Evolutionary conservation across 2,797 vertebrate genomes (phyloP).

Genomic region (Aulostomus chinensis): DNA sequence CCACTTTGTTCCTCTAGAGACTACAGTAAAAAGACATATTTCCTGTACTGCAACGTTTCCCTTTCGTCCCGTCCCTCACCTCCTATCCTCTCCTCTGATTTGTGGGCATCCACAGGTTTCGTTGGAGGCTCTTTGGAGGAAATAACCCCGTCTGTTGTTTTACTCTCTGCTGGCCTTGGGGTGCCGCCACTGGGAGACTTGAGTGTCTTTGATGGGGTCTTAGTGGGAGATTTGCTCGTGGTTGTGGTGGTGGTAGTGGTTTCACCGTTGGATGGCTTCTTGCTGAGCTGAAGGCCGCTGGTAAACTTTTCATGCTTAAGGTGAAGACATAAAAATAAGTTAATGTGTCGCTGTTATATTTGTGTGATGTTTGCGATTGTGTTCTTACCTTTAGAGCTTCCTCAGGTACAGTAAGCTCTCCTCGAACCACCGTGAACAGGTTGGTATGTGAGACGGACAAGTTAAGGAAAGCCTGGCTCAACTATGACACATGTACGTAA

Average conservation of each 20-base stretch:
- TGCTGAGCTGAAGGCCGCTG: conserved; percentile 93
- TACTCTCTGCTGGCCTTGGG: conserved; percentile 58
- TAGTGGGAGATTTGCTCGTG: conserved; percentile 77
- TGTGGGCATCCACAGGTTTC: conserved; percentile 82
- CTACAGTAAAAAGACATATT: no score
- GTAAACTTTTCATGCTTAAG: conserved; percentile 99
- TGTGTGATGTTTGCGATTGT: conserved; percentile 6
- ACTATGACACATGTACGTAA: neutral
- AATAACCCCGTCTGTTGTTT: conserved; percentile 47
- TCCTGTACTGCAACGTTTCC: neutral
- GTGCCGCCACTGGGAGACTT: conserved; percentile 73
- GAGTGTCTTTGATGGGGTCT: conserved; percentile 69
- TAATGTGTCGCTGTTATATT: no score
- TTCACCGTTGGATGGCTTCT: conserved; percentile 86
- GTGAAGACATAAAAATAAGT: no score
- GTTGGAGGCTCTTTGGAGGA: conserved; percentile 54
- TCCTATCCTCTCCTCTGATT: conserved; percentile 86
- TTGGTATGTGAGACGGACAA: conserved; percentile 90
- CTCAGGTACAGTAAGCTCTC: conserved; percentile 96
- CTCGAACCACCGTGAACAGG: conserved; percentile 95
- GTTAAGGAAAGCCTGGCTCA: conserved; percentile 80
- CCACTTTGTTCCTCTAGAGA: no score
- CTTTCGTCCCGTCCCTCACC: conserved; percentile 78
- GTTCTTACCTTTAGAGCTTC: conserved; percentile 94
- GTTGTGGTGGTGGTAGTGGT: conserved; percentile 54